phyloP scores from a whole-genome alignment of 2,888 invertebrate genomes.

The Camptogramma bilineatum region DNA sequence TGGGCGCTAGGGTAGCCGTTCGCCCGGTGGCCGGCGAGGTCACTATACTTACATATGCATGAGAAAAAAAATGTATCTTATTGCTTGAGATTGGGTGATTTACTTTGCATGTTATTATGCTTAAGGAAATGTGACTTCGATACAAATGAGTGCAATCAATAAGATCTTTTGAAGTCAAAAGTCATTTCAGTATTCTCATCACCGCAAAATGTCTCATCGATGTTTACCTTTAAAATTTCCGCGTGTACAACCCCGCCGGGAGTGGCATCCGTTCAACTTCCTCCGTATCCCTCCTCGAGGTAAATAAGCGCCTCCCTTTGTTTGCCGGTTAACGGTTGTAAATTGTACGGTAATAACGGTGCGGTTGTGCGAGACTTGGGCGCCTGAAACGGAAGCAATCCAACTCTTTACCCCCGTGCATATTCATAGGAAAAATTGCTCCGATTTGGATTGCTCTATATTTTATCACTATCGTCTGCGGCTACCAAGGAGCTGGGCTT shows the following conservation, averaged over 20 bases:
- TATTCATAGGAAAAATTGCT: slow-evolving; percentile 64
- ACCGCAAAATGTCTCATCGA: slow-evolving; percentile 52
- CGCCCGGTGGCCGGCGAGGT: slow-evolving; percentile 51
- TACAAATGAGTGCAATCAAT: slow-evolving; percentile 12
- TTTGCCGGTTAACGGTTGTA: slow-evolving; percentile 68
- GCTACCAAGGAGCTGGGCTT: slow-evolving; percentile 33
- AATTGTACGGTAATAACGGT: slow-evolving; percentile 70
- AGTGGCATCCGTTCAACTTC: slow-evolving; percentile 58
- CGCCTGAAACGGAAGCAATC: slow-evolving; percentile 60
- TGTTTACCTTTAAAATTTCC: slow-evolving; percentile 61
- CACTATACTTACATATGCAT: slow-evolving; percentile 68
- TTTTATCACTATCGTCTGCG: slow-evolving; percentile 42
- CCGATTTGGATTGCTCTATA: slow-evolving; percentile 47
- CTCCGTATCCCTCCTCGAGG: slow-evolving; percentile 55
- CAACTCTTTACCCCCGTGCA: slow-evolving; percentile 60
- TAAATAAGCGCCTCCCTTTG: slow-evolving; percentile 68
- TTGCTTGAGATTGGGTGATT: slow-evolving; percentile 36
- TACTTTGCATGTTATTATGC: slow-evolving; percentile 46
- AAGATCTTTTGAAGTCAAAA: slow-evolving; percentile 11
- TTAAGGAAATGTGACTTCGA: slow-evolving; percentile 23
- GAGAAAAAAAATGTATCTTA: slow-evolving; percentile 52
- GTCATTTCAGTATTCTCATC: slow-evolving; percentile 39
- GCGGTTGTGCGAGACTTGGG: slow-evolving; percentile 51
- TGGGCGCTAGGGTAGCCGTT: slow-evolving; percentile 35
- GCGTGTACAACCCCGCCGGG: slow-evolving; percentile 46